Percentiles rank a stretch among this genome's conserved stretches.
phyloP scores from a whole-genome alignment of 64 coral and sea anemone species.

The Stylophora pistillata region DNA sequence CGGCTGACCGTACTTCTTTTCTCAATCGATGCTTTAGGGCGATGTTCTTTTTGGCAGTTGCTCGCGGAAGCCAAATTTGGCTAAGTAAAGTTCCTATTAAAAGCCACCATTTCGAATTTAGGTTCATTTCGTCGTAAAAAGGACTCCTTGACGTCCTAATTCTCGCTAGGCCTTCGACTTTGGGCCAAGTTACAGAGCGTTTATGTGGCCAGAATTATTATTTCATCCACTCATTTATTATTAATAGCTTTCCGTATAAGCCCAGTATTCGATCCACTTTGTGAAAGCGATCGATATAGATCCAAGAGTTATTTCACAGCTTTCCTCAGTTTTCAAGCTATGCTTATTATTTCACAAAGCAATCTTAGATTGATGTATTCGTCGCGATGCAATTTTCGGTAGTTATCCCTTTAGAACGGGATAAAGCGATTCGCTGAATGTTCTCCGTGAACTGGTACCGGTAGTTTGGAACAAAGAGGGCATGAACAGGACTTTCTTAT shows the following conservation, averaged over 20 bases:
- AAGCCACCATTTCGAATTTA: constrained; percentile 29
- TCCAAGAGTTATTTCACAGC: too few relatives aligned
- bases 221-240: constrained; percentile 37
- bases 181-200: constrained; percentile 12
- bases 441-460: constrained; percentile 23
- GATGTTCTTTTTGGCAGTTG: constrained; percentile 14
- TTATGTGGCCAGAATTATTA: constrained; percentile 32
- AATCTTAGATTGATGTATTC: neutral
- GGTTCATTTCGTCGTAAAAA: constrained; percentile 13
- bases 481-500: neutral
- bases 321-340: neutral
- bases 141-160: constrained; percentile 14
- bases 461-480: constrained; percentile 20
- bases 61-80: neutral
- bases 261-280: neutral
- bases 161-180: neutral
- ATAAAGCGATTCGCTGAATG: neutral
- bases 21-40: constrained; percentile 18
- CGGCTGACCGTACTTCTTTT: neutral
- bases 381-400: neutral
- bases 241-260: neutral
- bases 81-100: constrained; percentile 5
- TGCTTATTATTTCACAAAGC: neutral
- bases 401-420: neutral
- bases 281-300: neutral